Evolutionary conservation across 2,797 vertebrate species (phyloP), one percentile per base, ranked within the genome.

Genomic region (Leuciscus waleckii): DNA sequence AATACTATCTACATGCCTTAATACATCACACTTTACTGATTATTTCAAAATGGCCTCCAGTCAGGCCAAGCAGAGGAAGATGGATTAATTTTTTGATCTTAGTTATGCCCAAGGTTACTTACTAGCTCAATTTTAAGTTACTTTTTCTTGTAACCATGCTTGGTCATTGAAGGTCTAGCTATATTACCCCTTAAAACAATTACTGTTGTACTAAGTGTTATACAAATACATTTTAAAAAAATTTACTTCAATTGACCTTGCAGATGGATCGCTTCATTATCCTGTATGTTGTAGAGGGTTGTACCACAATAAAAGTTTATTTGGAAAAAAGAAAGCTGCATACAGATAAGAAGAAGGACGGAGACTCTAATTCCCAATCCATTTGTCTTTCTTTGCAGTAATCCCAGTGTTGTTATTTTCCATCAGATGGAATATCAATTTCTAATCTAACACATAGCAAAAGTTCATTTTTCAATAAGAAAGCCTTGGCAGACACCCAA

Each of bases 341-440:
- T 65, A 46, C n/a, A 13, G 39, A 63, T 67, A 35, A 79, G 61
- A 79, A 35, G 17, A 67, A 67, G 61, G 58, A 35, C 19, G 2
- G 61, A 35, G 17, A 35, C 23, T 49, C 17, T n/a, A 49, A 79
- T 35, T 79, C 41, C 17, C 11, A 79, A 67, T 35, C 41, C 41
- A 67, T 67, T 67, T 67, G 41, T 79, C 41, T 67, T 67, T 79
- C 26, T 67, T 67, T 49, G 78, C 61, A 49, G 39, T 65, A 79
- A 65, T 79, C 39, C 39, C 26, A 61, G 13, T 79, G 61, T 49
- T 79, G 78, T 23, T 79, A 67, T 79, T 79, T 79, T 49, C 49
- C 78, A 61, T 71, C 46, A 79, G n/a, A 63, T 32, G n/a, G 37
- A 63, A 79, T 65, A 80, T 80, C 41, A 80, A 68, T 68, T 67